Conservation (phyloP, 64 coral and sea anemone genomes). For the Dendrophyllia cribrosa region DNA sequence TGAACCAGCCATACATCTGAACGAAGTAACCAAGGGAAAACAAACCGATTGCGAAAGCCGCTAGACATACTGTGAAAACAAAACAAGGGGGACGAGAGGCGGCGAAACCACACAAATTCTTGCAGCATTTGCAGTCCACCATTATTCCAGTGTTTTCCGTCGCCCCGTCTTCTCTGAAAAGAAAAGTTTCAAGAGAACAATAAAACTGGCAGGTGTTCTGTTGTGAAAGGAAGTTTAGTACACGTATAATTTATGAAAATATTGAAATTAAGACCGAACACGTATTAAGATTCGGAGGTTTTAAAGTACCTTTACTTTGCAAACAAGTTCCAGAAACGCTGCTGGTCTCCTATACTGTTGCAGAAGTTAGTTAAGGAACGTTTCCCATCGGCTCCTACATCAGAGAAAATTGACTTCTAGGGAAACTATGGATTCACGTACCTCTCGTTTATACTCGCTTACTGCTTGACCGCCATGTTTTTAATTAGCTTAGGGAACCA, state of each 20-base stretch:
- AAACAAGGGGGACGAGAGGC: constrained; percentile 73
- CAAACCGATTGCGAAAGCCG: constrained; percentile 86
- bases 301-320: neutral
- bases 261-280: too few species aligned
- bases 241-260: neutral
- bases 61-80: constrained; percentile 76
- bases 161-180: neutral
- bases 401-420: neutral
- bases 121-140: constrained; percentile 82
- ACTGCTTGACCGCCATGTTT: neutral
- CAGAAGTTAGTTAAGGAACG: neutral
- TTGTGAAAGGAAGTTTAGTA: neutral
- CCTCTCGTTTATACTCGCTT: too few species aligned
- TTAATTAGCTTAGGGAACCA: neutral
- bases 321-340: neutral
- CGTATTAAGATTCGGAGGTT: neutral
- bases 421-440: neutral
- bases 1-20: constrained; percentile 44
- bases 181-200: neutral
- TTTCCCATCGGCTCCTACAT: neutral
- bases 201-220: constrained; percentile 27
- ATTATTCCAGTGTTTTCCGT: constrained; percentile 12
- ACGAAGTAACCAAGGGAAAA: constrained; percentile 85
- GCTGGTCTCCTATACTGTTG: neutral
- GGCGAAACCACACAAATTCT: constrained; percentile 83